Conservation (phyloP, 2,113 vertebrate species). For the Hystrix cristata region DNA sequence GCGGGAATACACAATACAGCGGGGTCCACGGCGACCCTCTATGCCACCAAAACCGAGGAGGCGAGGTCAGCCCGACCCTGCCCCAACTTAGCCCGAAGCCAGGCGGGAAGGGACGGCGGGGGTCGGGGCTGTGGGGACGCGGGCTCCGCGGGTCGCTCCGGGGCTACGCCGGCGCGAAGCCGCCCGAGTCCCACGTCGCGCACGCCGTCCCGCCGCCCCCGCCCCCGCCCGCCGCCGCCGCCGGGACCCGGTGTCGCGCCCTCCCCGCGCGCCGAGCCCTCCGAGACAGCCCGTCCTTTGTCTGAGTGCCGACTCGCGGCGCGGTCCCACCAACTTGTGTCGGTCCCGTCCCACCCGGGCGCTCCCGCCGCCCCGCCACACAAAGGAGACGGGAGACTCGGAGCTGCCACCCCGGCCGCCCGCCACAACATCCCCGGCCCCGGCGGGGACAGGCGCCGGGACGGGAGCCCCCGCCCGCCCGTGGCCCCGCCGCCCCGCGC, state of each 20-base stretch:
- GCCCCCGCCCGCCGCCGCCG: background rate
- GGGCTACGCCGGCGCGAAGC: constrained; percentile 5
- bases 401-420: background rate
- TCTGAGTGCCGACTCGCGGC: constrained; percentile 72
- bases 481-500: background rate
- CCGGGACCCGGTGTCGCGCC: constrained; percentile 54
- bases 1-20: background rate
- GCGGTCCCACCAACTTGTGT: constrained; percentile 79
- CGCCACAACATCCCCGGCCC: constrained; percentile 50
- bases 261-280: constrained; percentile 62
- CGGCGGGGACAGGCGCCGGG: background rate
- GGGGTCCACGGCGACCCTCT: background rate
- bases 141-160: background rate
- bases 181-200: background rate
- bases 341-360: constrained; percentile 74
- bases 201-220: constrained; percentile 15
- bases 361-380: constrained; percentile 74
- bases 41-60: background rate
- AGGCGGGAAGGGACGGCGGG: background rate
- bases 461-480: constrained; percentile 4
- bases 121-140: background rate
- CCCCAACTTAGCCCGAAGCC: constrained; percentile 41
- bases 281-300: constrained; percentile 79
- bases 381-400: constrained; percentile 71
- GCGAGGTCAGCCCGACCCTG: background rate